Conservation (phyloP, 1,140 invertebrate genomes). For the Eciton burchellii region DNA sequence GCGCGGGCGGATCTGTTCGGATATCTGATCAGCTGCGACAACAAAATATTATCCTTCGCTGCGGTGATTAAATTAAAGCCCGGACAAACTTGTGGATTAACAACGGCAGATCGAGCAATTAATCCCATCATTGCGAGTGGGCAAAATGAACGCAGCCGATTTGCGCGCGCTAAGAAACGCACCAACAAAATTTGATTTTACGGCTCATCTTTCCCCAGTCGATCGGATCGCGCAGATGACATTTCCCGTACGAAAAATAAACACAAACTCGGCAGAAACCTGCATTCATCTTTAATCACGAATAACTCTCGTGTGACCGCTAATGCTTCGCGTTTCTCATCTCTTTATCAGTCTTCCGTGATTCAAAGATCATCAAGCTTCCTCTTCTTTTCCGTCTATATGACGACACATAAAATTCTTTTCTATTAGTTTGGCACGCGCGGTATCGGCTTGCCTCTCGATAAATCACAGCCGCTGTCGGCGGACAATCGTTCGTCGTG, state of each 20-base stretch:
- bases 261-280: slow-evolving; percentile 3
- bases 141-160: slow-evolving; percentile 55
- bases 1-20: slow-evolving; percentile 34
- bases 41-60: slow-evolving; percentile 61
- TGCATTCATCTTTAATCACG: not conserved
- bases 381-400: not conserved
- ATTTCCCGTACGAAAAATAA: slow-evolving; percentile 10
- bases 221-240: slow-evolving; percentile 15
- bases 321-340: not conserved
- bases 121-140: slow-evolving; percentile 39
- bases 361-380: not conserved
- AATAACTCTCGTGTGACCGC: slow-evolving; percentile 8
- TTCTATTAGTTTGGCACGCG: not conserved
- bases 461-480: slow-evolving; percentile 45
- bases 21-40: slow-evolving; percentile 45
- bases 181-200: slow-evolving; percentile 40
- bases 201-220: slow-evolving; percentile 22
- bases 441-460: not conserved
- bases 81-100: slow-evolving; percentile 62
- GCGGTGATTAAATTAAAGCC: slow-evolving; percentile 57
- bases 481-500: slow-evolving; percentile 29
- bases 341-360: not conserved
- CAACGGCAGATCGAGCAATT: slow-evolving; percentile 55
- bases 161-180: slow-evolving; percentile 40
- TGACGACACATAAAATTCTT: slow-evolving; percentile 4